Base-by-base conservation (phyloP, 2,888 invertebrate species). In the Plagodis dolabraria region DNA sequence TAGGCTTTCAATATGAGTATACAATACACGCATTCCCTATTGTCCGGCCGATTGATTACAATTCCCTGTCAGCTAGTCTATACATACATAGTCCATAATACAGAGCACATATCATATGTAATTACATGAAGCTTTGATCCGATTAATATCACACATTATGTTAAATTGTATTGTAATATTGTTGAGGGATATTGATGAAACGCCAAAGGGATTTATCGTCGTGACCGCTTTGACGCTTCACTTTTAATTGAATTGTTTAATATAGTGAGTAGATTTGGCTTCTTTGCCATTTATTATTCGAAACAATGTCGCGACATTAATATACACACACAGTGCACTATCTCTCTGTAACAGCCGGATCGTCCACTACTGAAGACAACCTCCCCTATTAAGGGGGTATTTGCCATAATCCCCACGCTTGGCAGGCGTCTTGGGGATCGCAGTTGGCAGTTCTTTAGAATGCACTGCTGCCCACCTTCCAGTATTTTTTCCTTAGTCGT, bases 41-140 rank as follows among this genome's bases (percentile, higher is more conserved):
- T 86, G 86, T 86, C 74, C 71, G 71, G 57, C 76, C 82, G 80
- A 86, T 85, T 85, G 86, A 87, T 85, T 83, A 86, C 85, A 82
- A 83, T 83, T 77, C 75, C 79, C 78, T 80, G 80, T 78, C 69
- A 78, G 67, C 71, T 64, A 53, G 64, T 74, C 65, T 60, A 59
- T 50, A 59, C 70, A 22, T 1, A 22, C 22, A 74, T 76, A 69
- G 68, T 54, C 55, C 57, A 57, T 62, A 70, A 22, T 71, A 72
- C 66, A 71, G 72, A 64, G 71, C 70, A 55, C 63, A 49, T 67
- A 67, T 67, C 67, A 67, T 76, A 77, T 76, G 76, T 81, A 78
- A 83, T 80, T 82, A 83, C 75, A 76, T 70, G 72, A 68, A 55
- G 74, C 71, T 72, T 65, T 79, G 79, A 86, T 81, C 79, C 75